These are phyloP conservation scores for Theretra japonica DNA, from an alignment of 2,888 invertebrate genomes.

Conservation along the genomic window DNA sequence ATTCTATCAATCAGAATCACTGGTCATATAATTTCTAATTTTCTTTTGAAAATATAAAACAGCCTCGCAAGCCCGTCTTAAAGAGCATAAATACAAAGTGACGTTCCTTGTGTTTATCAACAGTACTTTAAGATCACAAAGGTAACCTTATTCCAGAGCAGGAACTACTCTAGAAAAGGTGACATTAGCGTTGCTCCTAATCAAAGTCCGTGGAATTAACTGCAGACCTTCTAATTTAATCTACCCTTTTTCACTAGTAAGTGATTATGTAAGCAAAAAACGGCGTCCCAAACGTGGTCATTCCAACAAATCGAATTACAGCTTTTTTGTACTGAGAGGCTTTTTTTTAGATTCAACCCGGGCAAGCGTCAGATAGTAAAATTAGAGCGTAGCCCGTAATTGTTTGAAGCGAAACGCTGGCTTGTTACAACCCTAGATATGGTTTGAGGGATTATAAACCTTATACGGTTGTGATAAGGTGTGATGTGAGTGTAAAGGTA, in stretches of 20 bases:
- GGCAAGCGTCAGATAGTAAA: constrained; percentile 64
- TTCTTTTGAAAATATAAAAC: too few relatives aligned
- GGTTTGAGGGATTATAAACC: constrained; percentile 34
- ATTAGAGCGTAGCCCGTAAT: constrained; percentile 67
- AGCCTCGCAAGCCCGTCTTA: too few relatives aligned
- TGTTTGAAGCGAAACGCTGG: constrained; percentile 60
- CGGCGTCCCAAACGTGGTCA: constrained; percentile 49
- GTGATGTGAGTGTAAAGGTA: constrained; percentile 33
- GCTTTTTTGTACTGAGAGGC: constrained; percentile 48
- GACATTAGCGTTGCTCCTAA: neutral
- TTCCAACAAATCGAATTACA: constrained; percentile 62
- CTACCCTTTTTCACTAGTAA: neutral
- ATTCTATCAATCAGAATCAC: too few relatives aligned
- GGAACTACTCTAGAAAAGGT: neutral
- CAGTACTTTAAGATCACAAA: too few relatives aligned
- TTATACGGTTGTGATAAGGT: constrained; percentile 38
- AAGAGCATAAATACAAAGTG: too few relatives aligned
- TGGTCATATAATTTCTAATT: too few relatives aligned
- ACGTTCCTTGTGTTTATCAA: too few relatives aligned
- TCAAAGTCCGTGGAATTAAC: neutral
- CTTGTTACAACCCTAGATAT: constrained; percentile 42
- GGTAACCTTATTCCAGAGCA: too few relatives aligned
- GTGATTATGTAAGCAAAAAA: constrained; percentile 49
- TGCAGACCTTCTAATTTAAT: neutral
- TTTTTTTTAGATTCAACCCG: constrained; percentile 58